Evolutionary conservation across 2,888 invertebrate genomes (phyloP).

Genomic region (Anagyrus pseudococci): DNA sequence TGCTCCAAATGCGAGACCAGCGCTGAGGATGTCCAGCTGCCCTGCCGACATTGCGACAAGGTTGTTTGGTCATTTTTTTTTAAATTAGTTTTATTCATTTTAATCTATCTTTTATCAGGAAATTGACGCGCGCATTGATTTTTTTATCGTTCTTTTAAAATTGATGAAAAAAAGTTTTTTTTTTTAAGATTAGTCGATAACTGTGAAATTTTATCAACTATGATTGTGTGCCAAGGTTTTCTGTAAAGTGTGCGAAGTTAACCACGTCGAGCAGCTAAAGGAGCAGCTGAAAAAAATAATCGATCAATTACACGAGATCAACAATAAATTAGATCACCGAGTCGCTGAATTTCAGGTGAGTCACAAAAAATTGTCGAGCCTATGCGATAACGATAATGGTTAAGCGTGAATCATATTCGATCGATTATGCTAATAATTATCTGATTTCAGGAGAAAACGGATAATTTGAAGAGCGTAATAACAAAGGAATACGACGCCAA

Average conservation of each 20-base stretch:
- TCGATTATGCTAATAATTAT: neutral
- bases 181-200: too few relatives aligned
- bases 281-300: slow-evolving; percentile 66
- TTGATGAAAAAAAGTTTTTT: neutral
- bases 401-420: neutral
- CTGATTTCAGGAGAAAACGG: slow-evolving; percentile 63
- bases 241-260: slow-evolving; percentile 69
- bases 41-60: slow-evolving; percentile 70
- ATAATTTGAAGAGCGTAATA: slow-evolving; percentile 66
- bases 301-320: slow-evolving; percentile 66
- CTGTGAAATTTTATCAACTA: neutral
- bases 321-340: slow-evolving; percentile 65
- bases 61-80: slow-evolving; percentile 54
- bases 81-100: neutral
- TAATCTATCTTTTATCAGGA: neutral
- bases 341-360: slow-evolving; percentile 66
- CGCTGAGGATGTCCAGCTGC: slow-evolving; percentile 49
- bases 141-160: neutral
- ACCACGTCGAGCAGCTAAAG: slow-evolving; percentile 68
- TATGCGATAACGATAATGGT: too few relatives aligned
- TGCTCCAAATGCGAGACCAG: slow-evolving; percentile 60
- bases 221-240: slow-evolving; percentile 64
- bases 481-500: slow-evolving; percentile 65
- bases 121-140: neutral
- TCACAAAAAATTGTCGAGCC: too few relatives aligned